phyloP scores from a whole-genome alignment of 2,113 vertebrate genomes.

The Entosphenus tridentatus region DNA sequence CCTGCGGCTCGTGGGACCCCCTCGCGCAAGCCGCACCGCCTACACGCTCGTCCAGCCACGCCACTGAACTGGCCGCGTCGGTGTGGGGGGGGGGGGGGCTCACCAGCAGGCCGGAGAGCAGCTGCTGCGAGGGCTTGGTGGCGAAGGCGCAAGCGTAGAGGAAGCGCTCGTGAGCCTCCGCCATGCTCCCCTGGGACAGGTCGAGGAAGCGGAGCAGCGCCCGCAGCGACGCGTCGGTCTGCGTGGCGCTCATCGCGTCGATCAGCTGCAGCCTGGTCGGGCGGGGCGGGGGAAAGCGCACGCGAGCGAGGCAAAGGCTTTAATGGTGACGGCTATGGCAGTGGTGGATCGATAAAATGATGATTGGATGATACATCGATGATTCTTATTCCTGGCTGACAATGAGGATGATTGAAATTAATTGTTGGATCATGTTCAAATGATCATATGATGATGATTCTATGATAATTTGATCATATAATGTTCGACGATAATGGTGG shows the following conservation, averaged over 20 bases:
- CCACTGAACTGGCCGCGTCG: too few species aligned
- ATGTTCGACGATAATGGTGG: too few species aligned
- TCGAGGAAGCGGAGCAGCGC: conserved; percentile 64
- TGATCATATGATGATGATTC: neutral
- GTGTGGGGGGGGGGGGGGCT: conserved; percentile 15
- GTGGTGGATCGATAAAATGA: neutral
- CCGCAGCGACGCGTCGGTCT: conserved; percentile 52
- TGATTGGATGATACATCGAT: neutral
- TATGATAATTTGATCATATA: too few species aligned
- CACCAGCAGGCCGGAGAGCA: conserved; percentile 55
- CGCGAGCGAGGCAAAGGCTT: neutral
- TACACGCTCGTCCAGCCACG: too few species aligned
- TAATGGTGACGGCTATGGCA: neutral
- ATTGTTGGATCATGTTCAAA: neutral
- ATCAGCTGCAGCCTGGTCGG: conserved; percentile 58
- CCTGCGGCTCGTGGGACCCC: too few species aligned
- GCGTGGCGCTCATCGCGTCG: conserved; percentile 62
- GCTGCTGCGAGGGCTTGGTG: conserved; percentile 51
- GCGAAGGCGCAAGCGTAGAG: conserved; percentile 82
- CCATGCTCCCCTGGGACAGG: conserved; percentile 43
- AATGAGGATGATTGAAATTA: neutral
- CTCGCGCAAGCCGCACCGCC: too few species aligned
- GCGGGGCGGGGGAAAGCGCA: neutral
- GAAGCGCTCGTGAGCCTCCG: conserved; percentile 62
- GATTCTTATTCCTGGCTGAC: neutral